Evolutionary conservation across 2,888 invertebrate genomes (phyloP), one percentile per base, ranked within the genome.

Genomic region (Xanthorhoe designata): DNA sequence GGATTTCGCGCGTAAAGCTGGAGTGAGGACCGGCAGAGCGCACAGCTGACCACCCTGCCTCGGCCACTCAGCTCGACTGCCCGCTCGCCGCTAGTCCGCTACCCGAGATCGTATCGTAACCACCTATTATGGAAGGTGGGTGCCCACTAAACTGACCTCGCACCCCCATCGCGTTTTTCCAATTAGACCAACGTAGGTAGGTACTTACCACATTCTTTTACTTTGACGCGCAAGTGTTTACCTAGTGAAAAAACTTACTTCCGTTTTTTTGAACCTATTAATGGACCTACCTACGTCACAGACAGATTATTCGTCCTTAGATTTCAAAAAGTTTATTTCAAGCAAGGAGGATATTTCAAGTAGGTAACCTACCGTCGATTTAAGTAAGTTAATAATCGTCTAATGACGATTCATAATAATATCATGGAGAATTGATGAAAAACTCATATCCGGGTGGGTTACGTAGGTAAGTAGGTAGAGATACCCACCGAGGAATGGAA

Each of bases 111-210:
- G 89, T 92, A 92, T 92, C 92, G 89, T 85, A 79, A 79, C 85
- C 79, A 82, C 85, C 85, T 87, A 88, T 88, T 89, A 90, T 84
- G 84, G 90, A 83, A 91, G 91, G 91, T 88, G 90, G 90, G 85
- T 86, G 86, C 86, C 86, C 85, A 87, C 90, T 88, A 86, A 85
- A 85, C 87, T 90, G 92, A 92, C 92, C 92, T 92, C 92, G 92
- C 91, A 89, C 90, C 92, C 92, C 92, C 91, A 87, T 91, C 90
- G 90, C 91, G 91, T 91, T 92, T 92, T 92, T 89, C 87, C 87
- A 91, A 92, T 91, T 91, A 92, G 89, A 87, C 85, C 84, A 83
- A 87, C 87, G 84, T 32, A 24, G 24, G 24, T 81, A n/a, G n/a
- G n/a, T n/a, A n/a, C n/a, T n/a, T n/a, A 80, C 69, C 75, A 88